Evolutionary conservation across 2,113 vertebrate species (phyloP), one percentile per base, ranked within the genome.

Genomic region (Manacus vitellinus): DNA sequence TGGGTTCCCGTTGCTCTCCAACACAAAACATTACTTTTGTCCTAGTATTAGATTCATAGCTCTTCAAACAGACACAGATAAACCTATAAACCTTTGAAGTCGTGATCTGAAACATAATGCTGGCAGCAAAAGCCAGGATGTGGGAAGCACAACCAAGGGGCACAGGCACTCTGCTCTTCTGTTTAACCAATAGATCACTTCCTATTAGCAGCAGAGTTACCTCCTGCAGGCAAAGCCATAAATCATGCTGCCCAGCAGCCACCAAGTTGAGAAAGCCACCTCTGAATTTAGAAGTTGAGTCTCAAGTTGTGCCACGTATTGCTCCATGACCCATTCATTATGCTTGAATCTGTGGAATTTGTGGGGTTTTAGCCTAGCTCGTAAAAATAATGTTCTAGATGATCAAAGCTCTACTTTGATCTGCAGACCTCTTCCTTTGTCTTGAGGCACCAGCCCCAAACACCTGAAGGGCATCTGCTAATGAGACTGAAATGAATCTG

Each of bases 321-420:
- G 19, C 43, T 74, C 35, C 39, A 47, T 83, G 55, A 21, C n/a
- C 33, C 85, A 17, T 66, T 92, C n/a, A 22, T 94, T 92, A 73
- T 80, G 58, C 27, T 82, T 83, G 54, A 49, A 73, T 85, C 67
- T 73, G n/a, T 83, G 67, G 67, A 82, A 94, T 92, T 82, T 1
- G 1, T 2, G 9, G 12, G 43, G 16, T 2, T 14, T 93, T 31
- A 89, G n/a, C 47, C 39, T 39, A 80, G 43, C 76, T 86, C 65
- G 55, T 94, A 84, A 94, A 89, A 94, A 58, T 70, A 74, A 91
- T 84, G 73, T 65, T 74, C 70, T 86, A 49, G 37, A 75, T 92
- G 93, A 92, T 95, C 89, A 97, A 95, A 97, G 91, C 22, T 85
- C 25, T 68, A 21, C 93, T 96, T 95, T 96, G 89, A 95, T 95